Evolutionary conservation across 1,140 invertebrate genomes (phyloP).

Genomic region (Halictus rubicundus): DNA sequence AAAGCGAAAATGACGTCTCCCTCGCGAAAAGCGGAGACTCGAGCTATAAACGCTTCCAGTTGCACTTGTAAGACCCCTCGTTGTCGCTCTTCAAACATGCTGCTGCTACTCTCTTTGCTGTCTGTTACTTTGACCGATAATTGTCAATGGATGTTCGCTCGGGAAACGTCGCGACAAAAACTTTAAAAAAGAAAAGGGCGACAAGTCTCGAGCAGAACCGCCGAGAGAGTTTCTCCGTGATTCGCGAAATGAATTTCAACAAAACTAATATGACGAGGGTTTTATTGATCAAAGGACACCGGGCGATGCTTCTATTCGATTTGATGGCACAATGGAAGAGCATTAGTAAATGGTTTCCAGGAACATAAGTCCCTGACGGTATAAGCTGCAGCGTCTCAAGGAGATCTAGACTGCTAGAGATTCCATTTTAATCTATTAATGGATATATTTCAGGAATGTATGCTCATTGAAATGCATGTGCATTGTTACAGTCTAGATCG

Average conservation of each 20-base stretch:
- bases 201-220: too few relatives aligned
- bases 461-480: too few relatives aligned
- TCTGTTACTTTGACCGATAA: neutral
- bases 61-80: too few relatives aligned
- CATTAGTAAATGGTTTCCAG: neutral
- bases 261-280: neutral
- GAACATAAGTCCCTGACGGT: neutral
- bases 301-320: neutral
- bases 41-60: too few relatives aligned
- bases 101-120: neutral
- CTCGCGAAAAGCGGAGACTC: too few relatives aligned
- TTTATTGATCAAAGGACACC: conserved; percentile 1
- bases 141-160: neutral
- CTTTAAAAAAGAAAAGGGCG: too few relatives aligned
- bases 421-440: too few relatives aligned
- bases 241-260: neutral
- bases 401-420: too few relatives aligned
- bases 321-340: neutral
- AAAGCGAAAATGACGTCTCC: too few relatives aligned
- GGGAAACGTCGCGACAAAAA: neutral
- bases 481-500: too few relatives aligned
- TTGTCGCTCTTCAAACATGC: neutral
- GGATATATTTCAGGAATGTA: too few relatives aligned
- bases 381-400: too few relatives aligned
- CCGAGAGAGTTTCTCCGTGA: neutral